Evolutionary conservation across 2,113 vertebrate species (phyloP).

Genomic region (Phrynocephalus versicolor): DNA sequence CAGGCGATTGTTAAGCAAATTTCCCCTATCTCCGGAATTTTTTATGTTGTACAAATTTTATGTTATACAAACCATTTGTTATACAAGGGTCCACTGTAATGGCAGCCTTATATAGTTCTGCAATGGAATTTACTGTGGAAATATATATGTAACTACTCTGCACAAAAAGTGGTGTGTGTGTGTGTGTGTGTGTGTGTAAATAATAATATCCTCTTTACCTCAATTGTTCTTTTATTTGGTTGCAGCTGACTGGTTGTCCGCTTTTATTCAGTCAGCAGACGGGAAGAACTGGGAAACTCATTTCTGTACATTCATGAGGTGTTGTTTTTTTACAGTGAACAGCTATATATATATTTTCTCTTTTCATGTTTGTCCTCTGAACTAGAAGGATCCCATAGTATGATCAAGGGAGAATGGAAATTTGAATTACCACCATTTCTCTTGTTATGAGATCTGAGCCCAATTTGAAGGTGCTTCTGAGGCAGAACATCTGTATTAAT

Average conservation of each 20-base stretch:
- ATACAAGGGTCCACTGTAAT: no score
- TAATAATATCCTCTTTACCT: not conserved
- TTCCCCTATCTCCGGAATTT: no score
- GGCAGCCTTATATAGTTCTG: not conserved
- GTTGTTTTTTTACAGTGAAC: not conserved
- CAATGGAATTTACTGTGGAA: not conserved
- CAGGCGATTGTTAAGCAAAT: no score
- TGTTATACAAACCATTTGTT: no score
- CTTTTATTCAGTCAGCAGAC: no score
- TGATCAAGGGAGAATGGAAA: not conserved
- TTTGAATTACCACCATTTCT: not conserved
- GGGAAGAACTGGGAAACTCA: not conserved
- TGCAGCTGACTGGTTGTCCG: not conserved
- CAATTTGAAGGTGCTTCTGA: not conserved
- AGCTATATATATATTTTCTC: not conserved
- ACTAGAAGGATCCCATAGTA: not conserved
- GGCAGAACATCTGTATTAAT: not conserved
- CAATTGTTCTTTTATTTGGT: not conserved
- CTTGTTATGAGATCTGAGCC: not conserved
- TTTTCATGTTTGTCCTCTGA: not conserved
- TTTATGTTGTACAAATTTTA: no score
- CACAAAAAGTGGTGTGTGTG: no score
- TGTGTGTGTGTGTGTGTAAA: no score
- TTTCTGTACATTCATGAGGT: not conserved
- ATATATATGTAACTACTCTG: not conserved